A percentile compares a stretch with the other conserved stretches of the same genome.
Evolutionary conservation across 1,140 invertebrate genomes (phyloP).

Genomic region (Zaprionus vittiger): DNA sequence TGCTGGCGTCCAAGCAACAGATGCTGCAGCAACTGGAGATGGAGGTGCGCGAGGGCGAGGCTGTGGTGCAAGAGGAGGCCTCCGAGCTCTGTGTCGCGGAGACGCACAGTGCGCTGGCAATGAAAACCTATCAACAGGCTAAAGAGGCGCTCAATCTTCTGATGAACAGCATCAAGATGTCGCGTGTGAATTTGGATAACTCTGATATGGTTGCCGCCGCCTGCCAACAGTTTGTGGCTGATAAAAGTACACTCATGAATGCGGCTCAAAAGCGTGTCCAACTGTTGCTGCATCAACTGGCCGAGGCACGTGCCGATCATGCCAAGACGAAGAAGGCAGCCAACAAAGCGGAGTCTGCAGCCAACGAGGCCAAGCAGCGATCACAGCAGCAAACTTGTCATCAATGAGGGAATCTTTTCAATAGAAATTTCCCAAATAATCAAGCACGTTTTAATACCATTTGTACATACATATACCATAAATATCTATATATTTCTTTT

Average conservation of each 20-base stretch:
- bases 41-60: conserved; percentile 59
- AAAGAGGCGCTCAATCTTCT: conserved; percentile 45
- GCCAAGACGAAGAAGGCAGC: conserved; percentile 60
- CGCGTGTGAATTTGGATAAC: conserved; percentile 35
- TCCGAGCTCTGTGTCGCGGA: conserved; percentile 43
- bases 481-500: conserved; percentile 5
- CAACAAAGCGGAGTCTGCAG: conserved; percentile 42
- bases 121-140: conserved; percentile 30
- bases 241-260: conserved; percentile 43
- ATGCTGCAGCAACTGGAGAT: conserved; percentile 62
- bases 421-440: background rate
- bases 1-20: conserved; percentile 48
- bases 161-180: conserved; percentile 5
- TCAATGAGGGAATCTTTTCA: background rate
- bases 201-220: conserved; percentile 42
- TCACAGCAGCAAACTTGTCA: conserved; percentile 1
- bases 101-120: conserved; percentile 40
- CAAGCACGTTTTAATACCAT: background rate
- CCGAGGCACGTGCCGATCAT: conserved; percentile 48
- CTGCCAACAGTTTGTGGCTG: conserved; percentile 49
- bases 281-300: conserved; percentile 40
- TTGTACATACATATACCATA: too few species aligned
- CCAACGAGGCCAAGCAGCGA: conserved; percentile 61
- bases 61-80: conserved; percentile 57
- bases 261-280: conserved; percentile 57